A percentile compares a stretch with the other conserved stretches of the same genome.
Evolutionary conservation across 2,113 vertebrate genomes (phyloP).

Genomic region (Cervus canadensis): DNA sequence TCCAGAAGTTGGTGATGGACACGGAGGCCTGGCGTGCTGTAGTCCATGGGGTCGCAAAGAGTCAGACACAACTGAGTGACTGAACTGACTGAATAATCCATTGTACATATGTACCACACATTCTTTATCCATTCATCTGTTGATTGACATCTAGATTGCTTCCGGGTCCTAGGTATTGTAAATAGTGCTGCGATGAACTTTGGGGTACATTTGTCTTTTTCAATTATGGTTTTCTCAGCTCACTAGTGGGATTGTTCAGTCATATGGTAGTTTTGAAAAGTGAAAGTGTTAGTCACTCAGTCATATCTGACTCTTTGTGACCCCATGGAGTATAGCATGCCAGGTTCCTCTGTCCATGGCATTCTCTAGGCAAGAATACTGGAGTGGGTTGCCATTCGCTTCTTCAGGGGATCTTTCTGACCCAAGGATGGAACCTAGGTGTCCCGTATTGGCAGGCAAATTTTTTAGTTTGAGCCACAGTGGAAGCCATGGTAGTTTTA

Average conservation of each 20-base stretch:
- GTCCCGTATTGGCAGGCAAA: background rate
- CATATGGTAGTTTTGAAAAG: background rate
- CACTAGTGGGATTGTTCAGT: background rate
- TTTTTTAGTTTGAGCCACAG: background rate
- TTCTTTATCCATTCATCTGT: background rate
- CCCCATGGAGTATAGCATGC: background rate
- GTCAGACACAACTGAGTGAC: background rate
- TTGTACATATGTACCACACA: background rate
- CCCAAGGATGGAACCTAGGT: background rate
- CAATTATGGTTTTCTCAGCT: background rate
- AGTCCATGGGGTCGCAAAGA: background rate
- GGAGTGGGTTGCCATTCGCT: background rate
- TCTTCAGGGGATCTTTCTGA: background rate
- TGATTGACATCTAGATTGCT: background rate
- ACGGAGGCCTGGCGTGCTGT: fast-evolving
- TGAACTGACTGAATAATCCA: background rate
- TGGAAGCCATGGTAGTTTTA: background rate
- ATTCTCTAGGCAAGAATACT: background rate
- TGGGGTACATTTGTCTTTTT: background rate
- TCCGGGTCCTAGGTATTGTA: background rate
- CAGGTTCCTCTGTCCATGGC: background rate
- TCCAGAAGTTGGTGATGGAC: background rate
- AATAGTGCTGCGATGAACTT: background rate
- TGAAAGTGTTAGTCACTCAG: background rate
- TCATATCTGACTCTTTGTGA: background rate